Evolutionary conservation across 2,888 invertebrate species (phyloP).

Genomic region (Meganola albula): DNA sequence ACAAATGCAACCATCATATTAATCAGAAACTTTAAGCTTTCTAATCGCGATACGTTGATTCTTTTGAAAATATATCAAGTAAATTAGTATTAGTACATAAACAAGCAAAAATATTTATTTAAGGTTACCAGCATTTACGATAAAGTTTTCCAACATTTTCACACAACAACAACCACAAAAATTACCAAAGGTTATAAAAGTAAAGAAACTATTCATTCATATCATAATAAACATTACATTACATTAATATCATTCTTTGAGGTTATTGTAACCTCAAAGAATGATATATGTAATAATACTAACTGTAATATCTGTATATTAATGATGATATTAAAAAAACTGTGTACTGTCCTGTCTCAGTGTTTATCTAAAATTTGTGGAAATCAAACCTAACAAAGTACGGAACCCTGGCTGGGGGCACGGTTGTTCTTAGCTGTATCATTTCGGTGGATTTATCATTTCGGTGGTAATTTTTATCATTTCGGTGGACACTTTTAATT

Average conservation of each 20-base stretch:
- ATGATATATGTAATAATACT: constrained; percentile 1
- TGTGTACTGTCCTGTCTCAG: too few relatives aligned
- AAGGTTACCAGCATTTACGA: background rate
- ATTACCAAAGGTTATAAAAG: background rate
- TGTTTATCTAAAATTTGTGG: too few relatives aligned
- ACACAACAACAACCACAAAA: background rate
- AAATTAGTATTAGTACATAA: background rate
- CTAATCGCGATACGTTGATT: background rate
- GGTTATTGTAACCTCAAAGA: constrained; percentile 1
- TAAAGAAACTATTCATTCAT: background rate
- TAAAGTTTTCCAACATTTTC: constrained; percentile 1
- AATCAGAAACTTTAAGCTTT: constrained; percentile 1
- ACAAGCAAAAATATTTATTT: background rate
- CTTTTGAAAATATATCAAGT: background rate
- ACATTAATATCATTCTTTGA: constrained; percentile 1
- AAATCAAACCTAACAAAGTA: too few relatives aligned
- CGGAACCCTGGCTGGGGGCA: constrained; percentile 3
- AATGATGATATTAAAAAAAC: constrained; percentile 1
- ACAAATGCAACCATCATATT: background rate
- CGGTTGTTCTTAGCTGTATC: constrained; percentile 5
- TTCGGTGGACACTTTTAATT: constrained; percentile 3
- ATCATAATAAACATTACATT: constrained; percentile 1
- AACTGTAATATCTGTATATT: constrained; percentile 2
- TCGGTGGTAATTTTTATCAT: constrained; percentile 4
- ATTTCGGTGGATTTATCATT: constrained; percentile 5